Evolutionary conservation across 2,113 vertebrate species (phyloP).

Genomic region (Urocitellus parryii): DNA sequence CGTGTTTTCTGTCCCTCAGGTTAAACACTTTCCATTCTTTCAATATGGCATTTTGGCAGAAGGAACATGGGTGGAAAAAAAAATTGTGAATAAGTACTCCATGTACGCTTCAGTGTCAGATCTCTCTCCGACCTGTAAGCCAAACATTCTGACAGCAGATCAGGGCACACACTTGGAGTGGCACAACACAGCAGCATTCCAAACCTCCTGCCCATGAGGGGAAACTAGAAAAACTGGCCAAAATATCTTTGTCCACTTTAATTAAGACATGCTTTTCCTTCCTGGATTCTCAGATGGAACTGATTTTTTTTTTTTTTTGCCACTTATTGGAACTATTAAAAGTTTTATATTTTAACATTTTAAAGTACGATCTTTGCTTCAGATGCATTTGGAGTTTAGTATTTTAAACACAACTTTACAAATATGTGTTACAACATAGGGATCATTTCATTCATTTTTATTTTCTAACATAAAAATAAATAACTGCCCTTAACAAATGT

Average conservation of each 20-base stretch:
- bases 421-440: neutral
- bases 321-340: slow-evolving; percentile 30
- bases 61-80: slow-evolving; percentile 38
- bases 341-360: slow-evolving; percentile 55
- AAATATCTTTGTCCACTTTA: slow-evolving; percentile 57
- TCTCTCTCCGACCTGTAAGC: slow-evolving; percentile 43
- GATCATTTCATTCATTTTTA: slow-evolving; percentile 46
- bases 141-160: slow-evolving; percentile 65
- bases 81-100: slow-evolving; percentile 49
- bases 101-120: neutral
- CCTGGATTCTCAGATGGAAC: neutral
- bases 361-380: slow-evolving; percentile 35
- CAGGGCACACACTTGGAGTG: slow-evolving; percentile 35
- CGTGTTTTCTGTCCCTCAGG: slow-evolving; percentile 28
- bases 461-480: slow-evolving; percentile 62
- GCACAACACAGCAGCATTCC: slow-evolving; percentile 40
- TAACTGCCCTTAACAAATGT: neutral
- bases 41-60: slow-evolving; percentile 54
- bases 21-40: slow-evolving; percentile 50
- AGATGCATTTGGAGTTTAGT: slow-evolving; percentile 35
- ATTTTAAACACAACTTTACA: neutral
- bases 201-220: slow-evolving; percentile 12
- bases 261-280: slow-evolving; percentile 76
- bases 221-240: slow-evolving; percentile 66
- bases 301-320: neutral